These are phyloP conservation scores for Drosophila pruinosa DNA, from an alignment of 1,140 invertebrate species.

Conservation along the genomic window DNA sequence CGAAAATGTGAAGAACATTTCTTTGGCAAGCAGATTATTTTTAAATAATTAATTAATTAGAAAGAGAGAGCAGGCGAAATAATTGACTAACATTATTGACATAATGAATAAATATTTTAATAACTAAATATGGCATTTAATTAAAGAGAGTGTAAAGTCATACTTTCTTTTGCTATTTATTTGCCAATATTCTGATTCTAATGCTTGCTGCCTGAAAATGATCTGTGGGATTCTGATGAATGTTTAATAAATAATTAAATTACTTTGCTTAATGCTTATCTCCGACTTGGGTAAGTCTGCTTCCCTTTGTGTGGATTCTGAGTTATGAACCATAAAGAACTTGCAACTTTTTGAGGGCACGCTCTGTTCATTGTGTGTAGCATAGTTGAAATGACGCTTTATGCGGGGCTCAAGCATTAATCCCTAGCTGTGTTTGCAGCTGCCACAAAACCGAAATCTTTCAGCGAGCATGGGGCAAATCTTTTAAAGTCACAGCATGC, in stretches of 20 bases:
- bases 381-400: slow-evolving; percentile 52
- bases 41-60: too few species aligned
- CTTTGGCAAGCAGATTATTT: too few species aligned
- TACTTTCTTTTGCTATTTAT: too few species aligned
- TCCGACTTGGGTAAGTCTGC: slow-evolving; percentile 1
- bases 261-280: slow-evolving; percentile 28
- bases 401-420: slow-evolving; percentile 63
- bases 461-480: slow-evolving; percentile 47
- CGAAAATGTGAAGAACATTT: too few species aligned
- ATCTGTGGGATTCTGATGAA: not conserved
- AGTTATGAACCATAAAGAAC: slow-evolving; percentile 47
- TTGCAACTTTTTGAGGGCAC: slow-evolving; percentile 32
- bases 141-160: too few species aligned
- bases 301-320: slow-evolving; percentile 16
- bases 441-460: slow-evolving; percentile 54
- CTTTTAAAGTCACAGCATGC: slow-evolving; percentile 57
- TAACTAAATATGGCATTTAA: too few species aligned
- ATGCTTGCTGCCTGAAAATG: not conserved
- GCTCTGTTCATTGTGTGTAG: slow-evolving; percentile 32
- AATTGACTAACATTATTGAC: too few species aligned
- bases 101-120: too few species aligned
- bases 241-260: slow-evolving; percentile 29
- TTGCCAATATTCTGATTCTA: not conserved
- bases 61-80: too few species aligned
- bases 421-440: slow-evolving; percentile 58